phyloP scores from a whole-genome alignment of 2,113 vertebrate species.

The Phalacrocorax aristotelis region DNA sequence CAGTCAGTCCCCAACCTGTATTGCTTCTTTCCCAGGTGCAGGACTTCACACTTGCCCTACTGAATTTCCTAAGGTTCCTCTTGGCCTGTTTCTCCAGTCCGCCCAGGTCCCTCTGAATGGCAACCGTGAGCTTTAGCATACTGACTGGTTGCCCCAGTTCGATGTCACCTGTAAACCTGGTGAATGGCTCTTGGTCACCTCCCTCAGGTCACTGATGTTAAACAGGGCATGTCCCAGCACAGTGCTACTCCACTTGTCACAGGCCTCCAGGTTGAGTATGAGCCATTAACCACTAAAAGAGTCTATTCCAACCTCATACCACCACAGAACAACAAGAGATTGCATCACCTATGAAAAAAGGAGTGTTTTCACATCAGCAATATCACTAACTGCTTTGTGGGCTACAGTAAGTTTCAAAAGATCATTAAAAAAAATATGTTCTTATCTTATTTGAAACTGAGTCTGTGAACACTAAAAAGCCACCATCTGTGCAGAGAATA shows the following conservation, averaged over 20 bases:
- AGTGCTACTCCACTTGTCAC: not conserved
- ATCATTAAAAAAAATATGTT: not conserved
- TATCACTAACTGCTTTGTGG: not conserved
- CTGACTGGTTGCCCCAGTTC: not conserved
- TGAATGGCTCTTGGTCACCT: not conserved
- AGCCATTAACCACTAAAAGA: not conserved
- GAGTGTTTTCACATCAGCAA: not conserved
- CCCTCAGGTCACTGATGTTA: not conserved
- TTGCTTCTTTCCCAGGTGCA: not conserved
- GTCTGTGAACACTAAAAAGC: not conserved
- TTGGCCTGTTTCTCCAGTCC: not conserved
- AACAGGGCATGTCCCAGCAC: not conserved
- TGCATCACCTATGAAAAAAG: not conserved
- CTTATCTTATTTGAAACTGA: not conserved
- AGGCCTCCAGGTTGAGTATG: not conserved
- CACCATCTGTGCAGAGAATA: not conserved
- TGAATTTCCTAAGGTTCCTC: not conserved
- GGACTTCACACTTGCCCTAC: not conserved
- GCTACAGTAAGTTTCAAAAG: not conserved
- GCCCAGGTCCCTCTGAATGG: not conserved
- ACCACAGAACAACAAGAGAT: not conserved
- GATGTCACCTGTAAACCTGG: not conserved
- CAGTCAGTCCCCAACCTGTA: not conserved
- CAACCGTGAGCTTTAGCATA: not conserved
- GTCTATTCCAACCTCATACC: not conserved